Evolutionary conservation across 2,113 vertebrate species (phyloP), one percentile per base, ranked within the genome.

Genomic region (Poecilia latipinna): DNA sequence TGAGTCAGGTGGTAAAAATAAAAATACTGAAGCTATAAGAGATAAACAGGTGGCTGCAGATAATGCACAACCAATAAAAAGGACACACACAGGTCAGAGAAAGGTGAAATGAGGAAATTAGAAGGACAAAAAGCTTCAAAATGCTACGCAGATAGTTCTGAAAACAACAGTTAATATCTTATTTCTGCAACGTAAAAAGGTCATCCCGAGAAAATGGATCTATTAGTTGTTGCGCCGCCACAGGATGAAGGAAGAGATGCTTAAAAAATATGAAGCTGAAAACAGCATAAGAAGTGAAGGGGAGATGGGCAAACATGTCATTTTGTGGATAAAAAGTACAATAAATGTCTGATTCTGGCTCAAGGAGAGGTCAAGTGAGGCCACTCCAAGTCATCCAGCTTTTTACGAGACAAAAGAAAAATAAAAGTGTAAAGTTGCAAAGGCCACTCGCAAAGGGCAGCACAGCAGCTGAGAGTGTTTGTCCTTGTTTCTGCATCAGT

Each of bases 331-430:
- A 39, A 78, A 71, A 22, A 22, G 19, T 60, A 11, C n/a, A 42
- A 72, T 82, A 15, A 66, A 8, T 39, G 29, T 74, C 57, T 77
- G 8, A 76, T 64, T 78, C 0, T 4, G 77, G 86, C 83, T 86
- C 84, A 80, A 44, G 44, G 32, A 66, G 61, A 84, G 82, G 85
- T 91, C 84, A 88, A 86, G 65, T 22, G 29, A 51, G 81, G 70
- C 17, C 64, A 70, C 74, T 80, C 24, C 28, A n/a, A 22, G 22
- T 68, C 5, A 0, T 77, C 79, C 74, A 57, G 32, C 32, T 79
- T 48, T 37, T 44, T 61, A 11, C 57, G 64, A 86, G 60, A 62
- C 29, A 66, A 57, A 82, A 61, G 57, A 82, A 63, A 63, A 51
- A 73, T 44, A 74, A 15, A 61, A 44, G 17, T 32, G 35, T 82